Percentiles rank a stretch among this genome's conserved stretches.
These are phyloP conservation scores for Scylla paramamosain DNA, from an alignment of 1,140 invertebrate species.

Conservation along the genomic window DNA sequence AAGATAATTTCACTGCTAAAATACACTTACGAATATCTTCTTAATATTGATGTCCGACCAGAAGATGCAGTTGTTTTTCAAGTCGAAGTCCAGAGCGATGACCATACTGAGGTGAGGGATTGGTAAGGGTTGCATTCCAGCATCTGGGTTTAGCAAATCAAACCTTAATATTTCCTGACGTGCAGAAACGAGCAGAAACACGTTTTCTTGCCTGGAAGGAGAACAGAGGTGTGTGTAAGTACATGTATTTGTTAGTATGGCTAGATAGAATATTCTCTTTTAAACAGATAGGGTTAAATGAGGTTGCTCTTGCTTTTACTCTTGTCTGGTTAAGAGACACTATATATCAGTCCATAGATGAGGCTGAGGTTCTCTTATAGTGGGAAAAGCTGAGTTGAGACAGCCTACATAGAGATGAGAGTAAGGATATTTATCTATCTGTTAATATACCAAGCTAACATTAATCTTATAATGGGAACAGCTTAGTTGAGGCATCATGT, in stretches of 20 bases:
- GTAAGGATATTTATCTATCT: too few relatives aligned
- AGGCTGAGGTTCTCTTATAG: too few relatives aligned
- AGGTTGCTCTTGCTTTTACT: too few relatives aligned
- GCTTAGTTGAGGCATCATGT: too few relatives aligned
- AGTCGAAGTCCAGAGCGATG: slow-evolving; percentile 93
- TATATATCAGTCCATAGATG: too few relatives aligned
- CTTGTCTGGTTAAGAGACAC: too few relatives aligned
- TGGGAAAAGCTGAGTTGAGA: too few relatives aligned
- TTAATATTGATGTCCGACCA: slow-evolving; percentile 92
- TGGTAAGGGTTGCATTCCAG: slow-evolving; percentile 85
- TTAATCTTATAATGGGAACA: too few relatives aligned
- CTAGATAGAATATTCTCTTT: too few relatives aligned
- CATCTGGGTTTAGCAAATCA: slow-evolving; percentile 83
- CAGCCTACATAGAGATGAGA: too few relatives aligned
- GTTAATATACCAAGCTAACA: too few relatives aligned
- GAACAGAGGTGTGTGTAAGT: not conserved
- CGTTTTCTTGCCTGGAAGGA: slow-evolving; percentile 83
- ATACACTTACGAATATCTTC: slow-evolving; percentile 85
- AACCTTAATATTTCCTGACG: slow-evolving; percentile 88
- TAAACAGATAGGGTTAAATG: too few relatives aligned
- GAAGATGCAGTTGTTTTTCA: slow-evolving; percentile 91
- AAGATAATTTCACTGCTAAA: not conserved
- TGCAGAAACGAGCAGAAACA: slow-evolving; percentile 90
- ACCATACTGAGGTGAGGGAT: slow-evolving; percentile 87
- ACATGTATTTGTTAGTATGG: slow-evolving; percentile 28